Base-by-base conservation (phyloP, 2,888 invertebrate genomes). In the Pantelozetes paolii region DNA sequence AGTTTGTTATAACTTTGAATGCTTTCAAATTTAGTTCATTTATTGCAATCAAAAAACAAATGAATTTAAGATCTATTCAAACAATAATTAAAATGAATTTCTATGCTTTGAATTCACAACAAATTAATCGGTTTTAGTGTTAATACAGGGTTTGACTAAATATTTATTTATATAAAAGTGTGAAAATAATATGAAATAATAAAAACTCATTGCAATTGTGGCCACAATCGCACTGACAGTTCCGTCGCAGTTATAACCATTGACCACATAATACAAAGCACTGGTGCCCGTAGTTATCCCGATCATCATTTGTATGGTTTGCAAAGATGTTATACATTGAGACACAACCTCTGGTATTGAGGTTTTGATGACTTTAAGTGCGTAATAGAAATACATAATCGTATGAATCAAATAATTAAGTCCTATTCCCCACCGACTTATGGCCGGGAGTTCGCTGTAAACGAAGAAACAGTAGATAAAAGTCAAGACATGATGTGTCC, bases 341-440 rank as follows among this genome's bases (percentile, higher is more conserved):
- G 73, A 23, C 6, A 70, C 69, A n/a, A 23, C 20, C 9, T 50
- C 28, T 1, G 73, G 73, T n/a, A 73, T 32, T 13, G 48, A 73
- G 2, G 70, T 40, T 30, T 70, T 69, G 50, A 70, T 26, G 18
- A 54, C 48, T 40, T 70, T 69, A 13, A 73, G 69, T 5, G 73
- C 73, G 40, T 73, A 73, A 42, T 73, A 73, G 32, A 13, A 69
- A 28, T 73, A 73, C 73, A 73, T 73, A 26, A 73, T 13, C 3
- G 73, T 13, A 42, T 73, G 73, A 11, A 73, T 70, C 8, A 30
- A 23, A 23, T 54, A 40, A 23, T 73, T 73, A 30, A 73, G 26
- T 5, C 50, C 70, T 26, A 73, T 70, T n/a, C 67, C 67, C 73
- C 73, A 73, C 8, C 73, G 73, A 30, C 50, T 54, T 13, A 69